A percentile compares a stretch with the other conserved stretches of the same genome.
phyloP scores from a whole-genome alignment of 2,797 vertebrate species.

The Masticophis lateralis region DNA sequence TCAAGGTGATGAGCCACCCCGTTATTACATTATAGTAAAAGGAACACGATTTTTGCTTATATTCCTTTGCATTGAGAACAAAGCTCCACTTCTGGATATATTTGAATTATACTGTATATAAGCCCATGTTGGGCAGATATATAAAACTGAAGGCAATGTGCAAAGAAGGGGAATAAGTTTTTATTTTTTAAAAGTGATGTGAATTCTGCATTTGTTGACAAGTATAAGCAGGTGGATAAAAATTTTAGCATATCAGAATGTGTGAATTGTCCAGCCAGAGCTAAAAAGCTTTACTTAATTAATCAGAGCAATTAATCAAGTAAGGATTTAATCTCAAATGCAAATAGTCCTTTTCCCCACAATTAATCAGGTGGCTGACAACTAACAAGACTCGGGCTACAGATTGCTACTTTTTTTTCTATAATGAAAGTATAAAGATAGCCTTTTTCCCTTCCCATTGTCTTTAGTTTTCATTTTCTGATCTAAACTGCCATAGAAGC shows the following conservation, averaged over 20 bases:
- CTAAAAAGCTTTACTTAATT: constrained; percentile 16
- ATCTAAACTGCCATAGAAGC: not conserved
- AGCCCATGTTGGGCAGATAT: too few species aligned
- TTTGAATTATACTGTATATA: not conserved
- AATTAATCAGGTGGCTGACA: constrained; percentile 23
- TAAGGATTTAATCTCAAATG: constrained; percentile 23
- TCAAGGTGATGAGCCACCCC: not conserved
- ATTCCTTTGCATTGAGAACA: not conserved
- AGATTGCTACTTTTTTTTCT: not conserved
- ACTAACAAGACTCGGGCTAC: not conserved
- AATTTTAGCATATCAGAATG: not conserved
- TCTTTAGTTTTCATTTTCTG: not conserved
- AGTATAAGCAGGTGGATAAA: not conserved
- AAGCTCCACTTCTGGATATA: not conserved
- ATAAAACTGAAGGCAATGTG: not conserved
- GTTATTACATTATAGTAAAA: not conserved
- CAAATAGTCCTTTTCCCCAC: not conserved
- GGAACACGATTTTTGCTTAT: not conserved
- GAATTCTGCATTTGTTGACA: not conserved
- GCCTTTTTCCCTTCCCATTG: not conserved
- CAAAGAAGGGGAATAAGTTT: not conserved
- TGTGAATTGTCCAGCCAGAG: constrained; percentile 1
- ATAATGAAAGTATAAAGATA: not conserved
- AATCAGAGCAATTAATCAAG: constrained; percentile 28
- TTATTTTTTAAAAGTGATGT: not conserved